Conservation (phyloP, 2,888 invertebrate species). For the Nysson spinosus region DNA sequence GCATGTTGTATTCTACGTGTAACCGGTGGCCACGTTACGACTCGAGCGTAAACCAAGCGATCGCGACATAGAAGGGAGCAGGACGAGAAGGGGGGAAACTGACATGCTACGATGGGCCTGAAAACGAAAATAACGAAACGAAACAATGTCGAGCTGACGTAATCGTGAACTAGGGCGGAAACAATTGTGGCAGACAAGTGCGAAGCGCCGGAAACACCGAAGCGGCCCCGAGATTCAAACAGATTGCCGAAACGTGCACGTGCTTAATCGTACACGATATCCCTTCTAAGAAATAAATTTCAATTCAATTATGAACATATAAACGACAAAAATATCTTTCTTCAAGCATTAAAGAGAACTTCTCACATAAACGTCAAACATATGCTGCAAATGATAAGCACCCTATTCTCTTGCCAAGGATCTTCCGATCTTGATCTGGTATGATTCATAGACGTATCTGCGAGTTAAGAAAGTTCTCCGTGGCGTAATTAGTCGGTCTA, state of each 20-base stretch:
- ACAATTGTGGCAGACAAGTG: conserved; percentile 76
- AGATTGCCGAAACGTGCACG: conserved; percentile 50
- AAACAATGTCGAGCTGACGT: conserved; percentile 75
- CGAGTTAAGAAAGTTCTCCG: conserved; percentile 31
- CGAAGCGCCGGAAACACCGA: conserved; percentile 74
- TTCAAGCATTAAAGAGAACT: too few species aligned
- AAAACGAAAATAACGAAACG: conserved; percentile 76
- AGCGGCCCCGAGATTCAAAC: conserved; percentile 41
- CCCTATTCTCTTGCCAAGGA: too few species aligned
- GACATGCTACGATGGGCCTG: conserved; percentile 76
- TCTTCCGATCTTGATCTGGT: too few species aligned
- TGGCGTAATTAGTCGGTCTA: conserved; percentile 52
- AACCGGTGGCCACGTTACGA: conserved; percentile 14
- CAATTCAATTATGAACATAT: conserved; percentile 20
- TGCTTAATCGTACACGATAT: conserved; percentile 39
- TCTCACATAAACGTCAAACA: too few species aligned
- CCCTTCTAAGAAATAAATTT: conserved; percentile 26
- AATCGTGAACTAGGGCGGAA: conserved; percentile 76
- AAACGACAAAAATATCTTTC: conserved; percentile 17
- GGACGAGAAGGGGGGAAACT: conserved; percentile 52
- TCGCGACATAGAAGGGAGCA: conserved; percentile 14
- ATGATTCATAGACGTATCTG: conserved; percentile 25
- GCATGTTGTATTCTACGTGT: background rate
- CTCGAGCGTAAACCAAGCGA: conserved; percentile 34
- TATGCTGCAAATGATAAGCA: too few species aligned